Conservation (phyloP, 2,797 vertebrate species). For the Threskiornis aethiopicus region DNA sequence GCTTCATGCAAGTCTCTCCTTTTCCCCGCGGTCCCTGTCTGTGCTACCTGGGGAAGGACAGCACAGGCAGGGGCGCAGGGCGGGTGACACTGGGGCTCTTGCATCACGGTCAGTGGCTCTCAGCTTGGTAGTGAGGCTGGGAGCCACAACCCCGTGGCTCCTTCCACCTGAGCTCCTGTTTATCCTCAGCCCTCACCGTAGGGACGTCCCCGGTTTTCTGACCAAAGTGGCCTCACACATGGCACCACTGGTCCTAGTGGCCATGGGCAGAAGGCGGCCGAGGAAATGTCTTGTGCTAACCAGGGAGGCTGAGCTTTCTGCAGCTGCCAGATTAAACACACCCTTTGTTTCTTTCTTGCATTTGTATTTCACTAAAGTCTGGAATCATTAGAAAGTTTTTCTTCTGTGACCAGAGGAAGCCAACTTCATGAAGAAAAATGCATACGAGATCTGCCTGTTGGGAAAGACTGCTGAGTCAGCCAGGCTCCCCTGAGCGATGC, state of each 20-base stretch:
- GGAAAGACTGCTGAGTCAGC: background rate
- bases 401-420: background rate
- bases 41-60: background rate
- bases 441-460: background rate
- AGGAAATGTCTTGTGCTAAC: background rate
- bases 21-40: background rate
- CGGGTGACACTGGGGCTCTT: background rate
- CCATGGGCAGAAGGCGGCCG: background rate
- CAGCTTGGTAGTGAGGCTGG: background rate
- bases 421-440: background rate
- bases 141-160: background rate
- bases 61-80: background rate
- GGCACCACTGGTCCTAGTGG: background rate
- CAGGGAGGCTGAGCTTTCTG: background rate
- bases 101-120: background rate
- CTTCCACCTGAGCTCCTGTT: background rate
- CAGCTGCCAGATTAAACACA: background rate
- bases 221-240: background rate
- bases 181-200: background rate
- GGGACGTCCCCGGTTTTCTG: background rate
- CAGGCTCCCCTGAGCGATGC: background rate
- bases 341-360: background rate
- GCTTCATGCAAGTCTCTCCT: background rate
- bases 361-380: background rate
- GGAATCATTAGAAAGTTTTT: background rate